These are phyloP conservation scores for Grallaria varia DNA, from an alignment of 2,113 vertebrate species.

Conservation along the genomic window DNA sequence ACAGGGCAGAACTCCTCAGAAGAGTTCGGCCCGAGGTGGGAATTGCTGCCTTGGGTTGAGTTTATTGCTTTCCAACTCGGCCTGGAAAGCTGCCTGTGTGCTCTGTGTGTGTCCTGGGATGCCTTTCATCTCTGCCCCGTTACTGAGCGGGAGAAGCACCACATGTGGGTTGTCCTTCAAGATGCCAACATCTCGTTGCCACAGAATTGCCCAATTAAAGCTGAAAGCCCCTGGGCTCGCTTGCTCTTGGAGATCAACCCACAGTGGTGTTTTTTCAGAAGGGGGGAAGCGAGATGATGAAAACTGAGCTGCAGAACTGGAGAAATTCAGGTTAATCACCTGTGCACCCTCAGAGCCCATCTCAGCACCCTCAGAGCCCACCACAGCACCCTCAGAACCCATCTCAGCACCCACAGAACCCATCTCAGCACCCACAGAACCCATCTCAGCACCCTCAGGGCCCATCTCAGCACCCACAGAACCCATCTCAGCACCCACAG, in stretches of 20 bases:
- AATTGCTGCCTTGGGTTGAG: background rate
- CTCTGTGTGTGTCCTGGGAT: background rate
- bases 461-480: background rate
- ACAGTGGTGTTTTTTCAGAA: background rate
- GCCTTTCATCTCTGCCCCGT: background rate
- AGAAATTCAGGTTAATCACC: background rate
- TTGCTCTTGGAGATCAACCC: background rate
- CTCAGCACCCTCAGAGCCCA: background rate
- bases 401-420: background rate
- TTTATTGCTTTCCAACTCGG: background rate
- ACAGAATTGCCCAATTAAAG: background rate
- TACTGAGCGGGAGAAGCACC: background rate
- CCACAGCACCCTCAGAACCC: background rate
- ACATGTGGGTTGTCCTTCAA: background rate
- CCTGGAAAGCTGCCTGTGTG: background rate
- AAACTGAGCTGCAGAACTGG: background rate
- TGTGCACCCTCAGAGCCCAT: background rate
- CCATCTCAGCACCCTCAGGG: background rate
- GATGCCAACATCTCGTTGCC: background rate
- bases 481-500: accelerated
- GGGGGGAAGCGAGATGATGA: background rate
- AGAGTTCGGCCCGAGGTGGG: background rate
- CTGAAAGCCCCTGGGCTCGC: background rate
- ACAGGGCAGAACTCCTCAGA: background rate
- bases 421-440: background rate